Percentiles rank a stretch among this genome's conserved stretches.
Conservation (phyloP, 2,797 vertebrate species). For the Octomys mimax region DNA sequence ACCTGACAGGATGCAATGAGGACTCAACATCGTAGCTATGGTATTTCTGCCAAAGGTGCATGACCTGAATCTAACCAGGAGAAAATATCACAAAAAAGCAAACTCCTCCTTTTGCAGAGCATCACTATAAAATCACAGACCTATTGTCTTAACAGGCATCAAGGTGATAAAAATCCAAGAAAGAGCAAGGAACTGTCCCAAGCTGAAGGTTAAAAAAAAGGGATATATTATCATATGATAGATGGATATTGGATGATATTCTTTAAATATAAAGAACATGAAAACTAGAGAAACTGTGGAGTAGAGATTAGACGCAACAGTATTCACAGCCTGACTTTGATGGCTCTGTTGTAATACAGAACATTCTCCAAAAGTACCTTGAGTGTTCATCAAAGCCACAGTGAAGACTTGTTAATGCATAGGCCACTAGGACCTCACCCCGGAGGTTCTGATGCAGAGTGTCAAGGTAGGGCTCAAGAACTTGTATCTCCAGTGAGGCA, state of each 20-base stretch:
- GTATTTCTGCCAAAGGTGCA: neutral
- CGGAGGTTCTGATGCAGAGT: neutral
- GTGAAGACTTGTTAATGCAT: neutral
- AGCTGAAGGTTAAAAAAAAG: neutral
- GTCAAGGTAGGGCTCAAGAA: neutral
- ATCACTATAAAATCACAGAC: neutral
- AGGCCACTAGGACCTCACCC: neutral
- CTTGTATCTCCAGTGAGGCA: neutral
- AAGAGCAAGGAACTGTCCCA: neutral
- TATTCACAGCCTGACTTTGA: neutral
- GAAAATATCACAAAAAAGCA: neutral
- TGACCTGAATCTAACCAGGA: neutral
- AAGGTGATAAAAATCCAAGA: neutral
- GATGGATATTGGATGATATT: neutral
- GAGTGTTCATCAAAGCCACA: neutral
- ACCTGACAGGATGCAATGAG: neutral
- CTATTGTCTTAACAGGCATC: conserved; percentile 6
- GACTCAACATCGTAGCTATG: neutral
- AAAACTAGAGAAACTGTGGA: neutral
- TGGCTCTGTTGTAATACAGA: neutral
- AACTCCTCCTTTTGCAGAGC: neutral
- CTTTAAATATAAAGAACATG: neutral
- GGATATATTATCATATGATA: neutral
- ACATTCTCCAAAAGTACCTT: neutral
- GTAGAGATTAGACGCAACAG: neutral